Base-by-base conservation (phyloP, 2,797 vertebrate genomes). In the Garrulus glandarius region DNA sequence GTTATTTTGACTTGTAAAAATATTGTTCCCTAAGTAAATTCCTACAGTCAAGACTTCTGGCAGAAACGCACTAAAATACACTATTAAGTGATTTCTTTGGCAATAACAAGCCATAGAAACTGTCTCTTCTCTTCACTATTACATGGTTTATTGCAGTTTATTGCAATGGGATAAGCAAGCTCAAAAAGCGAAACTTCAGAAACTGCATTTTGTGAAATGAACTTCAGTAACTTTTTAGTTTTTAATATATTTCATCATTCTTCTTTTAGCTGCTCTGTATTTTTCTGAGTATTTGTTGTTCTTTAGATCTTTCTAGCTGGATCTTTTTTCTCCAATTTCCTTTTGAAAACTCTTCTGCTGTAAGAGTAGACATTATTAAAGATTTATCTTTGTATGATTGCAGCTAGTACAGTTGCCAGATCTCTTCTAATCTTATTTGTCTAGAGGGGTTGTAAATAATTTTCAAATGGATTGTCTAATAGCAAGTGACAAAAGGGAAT, bases 371-470 rank as follows among this genome's bases (percentile, higher is more conserved):
- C 50, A 5, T 77, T 87, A 70, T 82, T 74, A 57, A 89, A 97
- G 78, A 92, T 87, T 93, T 80, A 64, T 74, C 53, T n/a, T 47
- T 59, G 43, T 65, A 69, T 79, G 49, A 87, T 36, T 68, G 44
- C 71, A 94, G 64, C 56, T 82, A 77, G 70, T 71, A 53, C 53
- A 75, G 37, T 64, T 92, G 64, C 68, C 64, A 93, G 56, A 91
- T 79, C 39, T 91, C 87, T 93, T 89, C 53, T 80, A 88, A 94
- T 94, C 34, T 30, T 94, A 57, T 94, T 77, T 96, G 34, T 77
- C 90, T 52, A 32, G 27, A 41, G 10, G 11, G 10, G 13, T 41
- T 87, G 86, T 95, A 94, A 97, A 95, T 88, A 84, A 91, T 92
- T 87, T 85, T 84, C 49, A 83, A 85, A 83, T 71, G 22, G 20